Evolutionary conservation across 2,888 invertebrate species (phyloP).

Genomic region (Diloba caeruleocephala): DNA sequence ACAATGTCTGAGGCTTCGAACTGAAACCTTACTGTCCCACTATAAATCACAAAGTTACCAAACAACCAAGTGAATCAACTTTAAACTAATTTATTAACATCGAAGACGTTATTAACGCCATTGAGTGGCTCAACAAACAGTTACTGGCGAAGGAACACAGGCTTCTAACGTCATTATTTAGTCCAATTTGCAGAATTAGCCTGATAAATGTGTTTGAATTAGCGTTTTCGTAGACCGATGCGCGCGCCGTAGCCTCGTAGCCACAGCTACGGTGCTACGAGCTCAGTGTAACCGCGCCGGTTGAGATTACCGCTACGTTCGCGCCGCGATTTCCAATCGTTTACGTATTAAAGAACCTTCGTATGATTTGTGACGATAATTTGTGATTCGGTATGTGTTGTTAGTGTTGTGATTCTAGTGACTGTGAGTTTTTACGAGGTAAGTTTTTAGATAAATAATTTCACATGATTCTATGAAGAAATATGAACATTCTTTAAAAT

Average conservation of each 20-base stretch:
- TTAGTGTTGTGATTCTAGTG: conserved; percentile 51
- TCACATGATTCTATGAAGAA: too few relatives aligned
- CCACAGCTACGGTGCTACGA: conserved; percentile 59
- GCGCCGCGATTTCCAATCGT: conserved; percentile 44
- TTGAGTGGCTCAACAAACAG: conserved; percentile 73
- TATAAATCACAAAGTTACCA: conserved; percentile 58
- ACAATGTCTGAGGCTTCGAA: conserved; percentile 58
- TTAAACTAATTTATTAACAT: conserved; percentile 78
- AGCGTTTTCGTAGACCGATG: conserved; percentile 80
- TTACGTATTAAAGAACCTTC: conserved; percentile 48
- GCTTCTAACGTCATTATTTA: conserved; percentile 83
- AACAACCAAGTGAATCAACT: conserved; percentile 66
- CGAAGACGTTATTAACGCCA: conserved; percentile 73
- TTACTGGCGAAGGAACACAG: conserved; percentile 69
- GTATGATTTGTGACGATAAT: conserved; percentile 52
- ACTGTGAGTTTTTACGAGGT: conserved; percentile 43
- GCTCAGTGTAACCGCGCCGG: conserved; percentile 73
- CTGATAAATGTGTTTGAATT: conserved; percentile 87
- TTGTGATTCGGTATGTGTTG: conserved; percentile 50
- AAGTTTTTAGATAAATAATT: conserved; percentile 22
- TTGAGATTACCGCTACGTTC: conserved; percentile 61
- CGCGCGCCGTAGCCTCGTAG: conserved; percentile 82
- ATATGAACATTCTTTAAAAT: too few relatives aligned
- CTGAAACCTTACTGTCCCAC: conserved; percentile 52
- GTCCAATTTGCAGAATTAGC: conserved; percentile 86